A percentile compares a stretch with the other conserved stretches of the same genome.
Evolutionary conservation across 1,140 invertebrate species (phyloP).

Genomic region (Aphis gossypii): DNA sequence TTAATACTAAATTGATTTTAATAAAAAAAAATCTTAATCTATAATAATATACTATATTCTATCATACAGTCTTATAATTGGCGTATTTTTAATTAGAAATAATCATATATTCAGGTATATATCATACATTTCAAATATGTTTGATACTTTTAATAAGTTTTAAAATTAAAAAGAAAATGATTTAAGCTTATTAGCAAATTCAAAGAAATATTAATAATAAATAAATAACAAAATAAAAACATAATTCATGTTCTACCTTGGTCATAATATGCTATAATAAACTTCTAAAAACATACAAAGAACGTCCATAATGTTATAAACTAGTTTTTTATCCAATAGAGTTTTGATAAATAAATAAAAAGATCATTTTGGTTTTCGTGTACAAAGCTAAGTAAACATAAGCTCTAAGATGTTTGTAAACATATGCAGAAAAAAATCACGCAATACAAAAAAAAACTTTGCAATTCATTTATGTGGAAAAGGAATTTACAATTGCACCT

Average conservation of each 20-base stretch:
- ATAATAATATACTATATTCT: not conserved
- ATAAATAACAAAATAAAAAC: not conserved
- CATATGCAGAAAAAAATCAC: conserved; percentile 7
- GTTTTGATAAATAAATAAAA: not conserved
- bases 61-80: not conserved
- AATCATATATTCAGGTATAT: too few relatives aligned
- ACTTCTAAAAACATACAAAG: not conserved
- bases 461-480: not conserved
- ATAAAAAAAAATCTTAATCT: not conserved
- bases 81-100: not conserved
- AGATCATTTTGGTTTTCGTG: not conserved
- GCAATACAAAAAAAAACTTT: conserved; percentile 6
- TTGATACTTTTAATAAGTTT: not conserved
- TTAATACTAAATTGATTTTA: not conserved
- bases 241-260: not conserved
- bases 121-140: not conserved
- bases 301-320: not conserved
- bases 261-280: not conserved
- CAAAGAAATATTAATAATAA: not conserved
- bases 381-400: not conserved
- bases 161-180: not conserved
- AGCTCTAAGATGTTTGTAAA: not conserved
- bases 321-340: not conserved
- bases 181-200: not conserved
- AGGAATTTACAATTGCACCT: not conserved